Evolutionary conservation across 37 sponge, comb jelly and placozoan species (phyloP).

Genomic region (Cliona cf. orientalis): DNA sequence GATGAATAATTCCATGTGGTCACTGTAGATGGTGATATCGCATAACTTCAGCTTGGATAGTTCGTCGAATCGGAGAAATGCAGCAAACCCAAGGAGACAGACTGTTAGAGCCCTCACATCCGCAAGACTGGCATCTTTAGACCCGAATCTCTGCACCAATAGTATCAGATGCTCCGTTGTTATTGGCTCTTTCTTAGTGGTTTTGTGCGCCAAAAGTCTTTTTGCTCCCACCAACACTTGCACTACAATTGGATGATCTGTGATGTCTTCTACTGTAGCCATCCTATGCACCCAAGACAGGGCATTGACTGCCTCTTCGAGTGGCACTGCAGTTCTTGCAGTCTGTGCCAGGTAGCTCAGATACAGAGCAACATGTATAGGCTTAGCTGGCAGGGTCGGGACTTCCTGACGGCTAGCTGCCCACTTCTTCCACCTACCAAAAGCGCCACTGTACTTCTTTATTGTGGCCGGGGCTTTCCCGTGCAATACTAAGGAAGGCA

Average conservation of each 20-base stretch:
- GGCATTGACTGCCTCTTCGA: slow-evolving; percentile 19
- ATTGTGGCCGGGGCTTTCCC: slow-evolving; percentile 25
- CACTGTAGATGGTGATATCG: not conserved
- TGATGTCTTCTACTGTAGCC: not conserved
- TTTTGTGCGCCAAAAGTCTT: not conserved
- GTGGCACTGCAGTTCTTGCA: slow-evolving; percentile 1
- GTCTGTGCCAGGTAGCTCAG: slow-evolving; percentile 9
- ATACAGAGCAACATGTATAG: slow-evolving; percentile 32
- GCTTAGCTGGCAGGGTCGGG: slow-evolving; percentile 5
- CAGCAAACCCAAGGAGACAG: slow-evolving; percentile 9
- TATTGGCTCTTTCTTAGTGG: slow-evolving; percentile 5
- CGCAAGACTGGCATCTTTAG: not conserved
- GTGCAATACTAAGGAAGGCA: slow-evolving; percentile 27
- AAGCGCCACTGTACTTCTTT: slow-evolving; percentile 51
- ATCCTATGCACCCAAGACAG: not conserved
- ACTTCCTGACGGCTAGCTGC: slow-evolving; percentile 1
- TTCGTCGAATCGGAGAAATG: slow-evolving; percentile 3
- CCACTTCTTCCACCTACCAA: slow-evolving; percentile 43
- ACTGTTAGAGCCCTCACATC: not conserved
- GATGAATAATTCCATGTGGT: not conserved
- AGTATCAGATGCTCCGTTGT: not conserved
- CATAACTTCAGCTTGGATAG: not conserved
- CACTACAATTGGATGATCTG: not conserved
- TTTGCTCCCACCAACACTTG: not conserved
- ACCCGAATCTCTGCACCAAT: not conserved